Evolutionary conservation across 2,888 invertebrate species (phyloP).

Genomic region (Drosophila incognita): DNA sequence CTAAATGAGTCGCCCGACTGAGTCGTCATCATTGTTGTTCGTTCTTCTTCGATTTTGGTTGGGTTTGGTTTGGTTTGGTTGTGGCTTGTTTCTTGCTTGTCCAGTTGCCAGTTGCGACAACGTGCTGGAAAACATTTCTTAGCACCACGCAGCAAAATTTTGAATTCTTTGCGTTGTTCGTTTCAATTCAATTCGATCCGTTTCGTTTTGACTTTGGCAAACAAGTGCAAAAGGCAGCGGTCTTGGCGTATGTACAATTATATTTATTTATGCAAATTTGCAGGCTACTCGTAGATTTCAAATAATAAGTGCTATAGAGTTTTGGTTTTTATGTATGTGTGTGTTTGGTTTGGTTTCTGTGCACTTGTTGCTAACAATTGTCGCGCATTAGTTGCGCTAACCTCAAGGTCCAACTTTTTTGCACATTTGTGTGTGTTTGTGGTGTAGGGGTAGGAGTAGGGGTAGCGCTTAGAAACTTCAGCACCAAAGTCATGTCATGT

Average conservation of each 20-base stretch:
- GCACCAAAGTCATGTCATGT: slow-evolving; percentile 69
- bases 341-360: slow-evolving; percentile 26
- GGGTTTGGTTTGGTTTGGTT: slow-evolving; percentile 1
- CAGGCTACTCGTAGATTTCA: slow-evolving; percentile 25
- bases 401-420: slow-evolving; percentile 49
- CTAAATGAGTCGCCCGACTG: slow-evolving; percentile 43
- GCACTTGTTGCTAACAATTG: slow-evolving; percentile 51
- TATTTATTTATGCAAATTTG: slow-evolving; percentile 76
- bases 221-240: slow-evolving; percentile 49
- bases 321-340: slow-evolving; percentile 5
- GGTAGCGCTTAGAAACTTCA: slow-evolving; percentile 32
- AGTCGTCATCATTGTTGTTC: slow-evolving; percentile 31
- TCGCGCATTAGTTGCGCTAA: slow-evolving; percentile 65
- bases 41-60: slow-evolving; percentile 40
- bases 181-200: not conserved
- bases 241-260: slow-evolving; percentile 38
- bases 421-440: slow-evolving; percentile 27
- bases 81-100: slow-evolving; percentile 32
- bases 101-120: slow-evolving; percentile 42
- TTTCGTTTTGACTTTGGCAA: slow-evolving; percentile 25
- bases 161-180: not conserved
- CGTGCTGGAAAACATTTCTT: slow-evolving; percentile 67
- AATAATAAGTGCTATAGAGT: slow-evolving; percentile 42
- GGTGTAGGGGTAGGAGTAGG: not conserved
- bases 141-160: slow-evolving; percentile 34